These are phyloP conservation scores for Hofmannophila pseudospretella DNA, from an alignment of 2,888 invertebrate genomes.

Conservation along the genomic window DNA sequence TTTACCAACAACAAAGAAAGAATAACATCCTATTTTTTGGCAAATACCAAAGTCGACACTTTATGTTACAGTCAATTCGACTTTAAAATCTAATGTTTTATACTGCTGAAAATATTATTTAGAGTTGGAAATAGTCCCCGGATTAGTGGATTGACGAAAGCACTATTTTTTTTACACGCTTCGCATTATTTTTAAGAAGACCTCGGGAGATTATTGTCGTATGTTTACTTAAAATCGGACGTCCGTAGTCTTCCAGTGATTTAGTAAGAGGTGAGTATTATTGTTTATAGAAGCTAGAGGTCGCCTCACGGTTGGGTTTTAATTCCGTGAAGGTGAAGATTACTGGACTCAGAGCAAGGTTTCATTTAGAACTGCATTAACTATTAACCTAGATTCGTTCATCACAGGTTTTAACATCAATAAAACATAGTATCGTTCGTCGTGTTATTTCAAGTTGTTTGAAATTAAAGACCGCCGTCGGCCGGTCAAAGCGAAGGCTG, in stretches of 20 bases:
- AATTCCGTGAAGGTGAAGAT: slow-evolving; percentile 52
- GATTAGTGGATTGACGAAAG: too few species aligned
- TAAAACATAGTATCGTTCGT: slow-evolving; percentile 6
- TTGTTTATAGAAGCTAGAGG: slow-evolving; percentile 50
- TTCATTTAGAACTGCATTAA: slow-evolving; percentile 20
- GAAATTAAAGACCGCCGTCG: slow-evolving; percentile 15
- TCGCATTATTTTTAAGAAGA: neutral
- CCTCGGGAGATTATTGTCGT: slow-evolving; percentile 25
- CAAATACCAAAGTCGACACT: too few species aligned
- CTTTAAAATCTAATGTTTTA: too few species aligned
- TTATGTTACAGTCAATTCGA: too few species aligned
- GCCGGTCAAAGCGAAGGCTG: slow-evolving; percentile 29
- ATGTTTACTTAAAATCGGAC: slow-evolving; percentile 32
- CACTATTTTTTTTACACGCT: too few species aligned
- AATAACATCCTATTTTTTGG: too few species aligned
- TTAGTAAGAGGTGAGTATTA: slow-evolving; percentile 41
- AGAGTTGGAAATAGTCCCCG: too few species aligned
- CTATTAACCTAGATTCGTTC: slow-evolving; percentile 35
- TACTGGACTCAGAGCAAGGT: slow-evolving; percentile 34
- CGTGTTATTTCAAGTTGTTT: slow-evolving; percentile 27
- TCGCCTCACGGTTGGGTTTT: slow-evolving; percentile 31
- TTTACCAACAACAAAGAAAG: too few species aligned
- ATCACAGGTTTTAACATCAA: slow-evolving; percentile 5
- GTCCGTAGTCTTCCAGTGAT: slow-evolving; percentile 45
- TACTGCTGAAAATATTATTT: too few species aligned